phyloP scores from a whole-genome alignment of 30 jellyfish, hydroid and myxozoan genomes.

The Hydractinia echinata region DNA sequence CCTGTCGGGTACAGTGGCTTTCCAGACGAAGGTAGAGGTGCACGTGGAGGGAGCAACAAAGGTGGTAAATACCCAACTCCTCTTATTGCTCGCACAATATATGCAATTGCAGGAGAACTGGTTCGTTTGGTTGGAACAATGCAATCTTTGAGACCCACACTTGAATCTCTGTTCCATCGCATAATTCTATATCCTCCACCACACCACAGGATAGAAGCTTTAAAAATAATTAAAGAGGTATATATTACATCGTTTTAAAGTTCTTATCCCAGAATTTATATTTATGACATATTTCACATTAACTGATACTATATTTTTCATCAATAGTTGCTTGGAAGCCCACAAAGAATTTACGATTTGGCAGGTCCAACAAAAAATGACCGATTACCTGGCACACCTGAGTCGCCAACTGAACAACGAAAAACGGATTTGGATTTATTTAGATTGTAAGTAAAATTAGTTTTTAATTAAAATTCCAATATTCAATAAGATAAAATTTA shows the following conservation, averaged over 20 bases:
- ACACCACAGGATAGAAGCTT: constrained; percentile 85
- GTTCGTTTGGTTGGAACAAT: constrained; percentile 79
- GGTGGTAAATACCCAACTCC: constrained; percentile 29
- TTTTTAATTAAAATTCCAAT: too few species aligned
- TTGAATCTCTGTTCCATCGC: constrained; percentile 85
- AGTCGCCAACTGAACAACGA: constrained; percentile 80
- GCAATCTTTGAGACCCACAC: constrained; percentile 72
- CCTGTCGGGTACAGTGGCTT: constrained; percentile 37
- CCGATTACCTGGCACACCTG: constrained; percentile 75
- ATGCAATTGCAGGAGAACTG: constrained; percentile 71
- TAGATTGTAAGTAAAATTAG: constrained; percentile 51
- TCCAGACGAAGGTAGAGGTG: constrained; percentile 68
- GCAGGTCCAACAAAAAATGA: constrained; percentile 90
- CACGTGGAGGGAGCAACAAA: constrained; percentile 52
- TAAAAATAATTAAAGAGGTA: constrained; percentile 84
- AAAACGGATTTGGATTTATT: constrained; percentile 72
- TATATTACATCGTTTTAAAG: background rate
- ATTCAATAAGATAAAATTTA: too few species aligned
- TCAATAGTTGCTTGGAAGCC: constrained; percentile 53
- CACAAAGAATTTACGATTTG: constrained; percentile 70
- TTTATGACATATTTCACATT: background rate
- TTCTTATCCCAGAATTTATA: background rate
- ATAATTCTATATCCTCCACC: constrained; percentile 86
- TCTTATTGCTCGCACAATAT: constrained; percentile 45
- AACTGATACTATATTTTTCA: background rate